Evolutionary conservation across 2,888 invertebrate species (phyloP).

Genomic region (Chromoteleia sp.): DNA sequence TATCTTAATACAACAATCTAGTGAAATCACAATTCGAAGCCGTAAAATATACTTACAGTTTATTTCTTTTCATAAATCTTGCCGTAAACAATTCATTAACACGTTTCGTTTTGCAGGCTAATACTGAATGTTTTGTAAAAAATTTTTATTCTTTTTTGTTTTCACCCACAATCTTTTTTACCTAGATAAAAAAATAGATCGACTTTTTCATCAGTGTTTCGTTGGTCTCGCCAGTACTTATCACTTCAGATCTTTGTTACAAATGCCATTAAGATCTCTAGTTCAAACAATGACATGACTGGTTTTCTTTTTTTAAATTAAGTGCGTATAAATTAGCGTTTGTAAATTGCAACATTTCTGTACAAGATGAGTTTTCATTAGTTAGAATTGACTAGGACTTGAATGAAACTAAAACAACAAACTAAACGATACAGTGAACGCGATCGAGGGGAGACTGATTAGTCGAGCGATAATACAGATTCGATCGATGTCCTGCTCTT

Average conservation of each 20-base stretch:
- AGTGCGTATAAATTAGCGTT: slow-evolving; percentile 30
- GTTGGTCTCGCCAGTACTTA: background rate
- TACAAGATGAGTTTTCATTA: slow-evolving; percentile 48
- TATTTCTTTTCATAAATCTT: background rate
- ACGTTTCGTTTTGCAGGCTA: slow-evolving; percentile 2
- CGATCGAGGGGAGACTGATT: slow-evolving; percentile 59
- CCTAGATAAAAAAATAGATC: slow-evolving; percentile 15
- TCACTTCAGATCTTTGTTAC: background rate
- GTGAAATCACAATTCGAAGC: slow-evolving; percentile 9
- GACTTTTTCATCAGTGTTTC: background rate
- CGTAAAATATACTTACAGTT: slow-evolving; percentile 1
- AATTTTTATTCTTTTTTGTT: too few species aligned
- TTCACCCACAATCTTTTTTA: background rate
- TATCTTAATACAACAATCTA: slow-evolving; percentile 3
- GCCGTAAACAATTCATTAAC: background rate
- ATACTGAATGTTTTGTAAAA: slow-evolving; percentile 25
- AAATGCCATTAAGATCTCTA: slow-evolving; percentile 2
- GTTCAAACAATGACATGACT: background rate
- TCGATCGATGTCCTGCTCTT: slow-evolving; percentile 87
- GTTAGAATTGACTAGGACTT: slow-evolving; percentile 60
- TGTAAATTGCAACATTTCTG: slow-evolving; percentile 25
- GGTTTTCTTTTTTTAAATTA: slow-evolving; percentile 8
- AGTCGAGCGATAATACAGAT: slow-evolving; percentile 89
- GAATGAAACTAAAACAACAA: slow-evolving; percentile 48
- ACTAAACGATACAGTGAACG: slow-evolving; percentile 49